These are phyloP conservation scores for Nesidiocoris tenuis DNA, from an alignment of 2,888 invertebrate genomes.

Conservation along the genomic window DNA sequence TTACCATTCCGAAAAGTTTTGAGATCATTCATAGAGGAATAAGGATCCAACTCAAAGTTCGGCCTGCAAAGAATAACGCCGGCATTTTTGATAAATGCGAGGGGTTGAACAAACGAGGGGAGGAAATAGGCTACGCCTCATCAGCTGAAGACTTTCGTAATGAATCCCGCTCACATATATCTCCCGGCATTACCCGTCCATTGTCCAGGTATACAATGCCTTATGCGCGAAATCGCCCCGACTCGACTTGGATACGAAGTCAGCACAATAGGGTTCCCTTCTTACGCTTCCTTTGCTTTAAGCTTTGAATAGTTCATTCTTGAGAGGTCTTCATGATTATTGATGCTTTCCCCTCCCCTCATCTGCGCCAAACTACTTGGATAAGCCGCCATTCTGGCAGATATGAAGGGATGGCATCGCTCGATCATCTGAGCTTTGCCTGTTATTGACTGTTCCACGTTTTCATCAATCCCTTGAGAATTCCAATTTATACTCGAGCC, in stretches of 20 bases:
- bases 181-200: conserved; percentile 26
- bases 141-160: no score
- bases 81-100: no score
- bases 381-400: background rate
- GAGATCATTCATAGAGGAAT: no score
- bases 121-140: no score
- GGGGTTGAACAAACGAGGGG: no score
- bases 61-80: no score
- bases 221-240: conserved; percentile 16
- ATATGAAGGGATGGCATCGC: background rate
- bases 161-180: no score
- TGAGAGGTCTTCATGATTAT: conserved; percentile 30
- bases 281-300: background rate
- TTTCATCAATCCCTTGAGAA: background rate
- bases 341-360: background rate
- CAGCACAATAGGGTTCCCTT: conserved; percentile 2
- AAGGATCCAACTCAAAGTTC: no score
- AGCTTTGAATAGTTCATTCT: conserved; percentile 17
- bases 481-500: no score
- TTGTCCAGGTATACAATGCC: conserved; percentile 35
- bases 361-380: background rate
- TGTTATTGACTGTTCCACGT: background rate
- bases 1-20: no score
- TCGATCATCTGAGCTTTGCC: background rate
- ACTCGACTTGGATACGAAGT: conserved; percentile 3